These are phyloP conservation scores for Metopolophium dirhodum DNA, from an alignment of 1,140 invertebrate genomes.

Conservation along the genomic window DNA sequence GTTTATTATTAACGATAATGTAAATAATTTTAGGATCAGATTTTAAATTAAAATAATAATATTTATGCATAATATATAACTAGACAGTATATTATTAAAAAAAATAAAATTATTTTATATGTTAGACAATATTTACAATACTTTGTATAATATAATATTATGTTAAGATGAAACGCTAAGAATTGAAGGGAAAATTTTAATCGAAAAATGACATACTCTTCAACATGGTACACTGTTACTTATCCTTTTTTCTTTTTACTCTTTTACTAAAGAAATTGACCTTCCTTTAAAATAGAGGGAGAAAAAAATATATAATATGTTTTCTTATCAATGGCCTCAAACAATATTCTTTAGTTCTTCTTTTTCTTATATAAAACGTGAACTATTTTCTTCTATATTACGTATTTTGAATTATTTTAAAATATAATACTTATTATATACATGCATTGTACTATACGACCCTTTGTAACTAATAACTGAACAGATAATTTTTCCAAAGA, in stretches of 20 bases:
- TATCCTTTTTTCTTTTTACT: conserved; percentile 14
- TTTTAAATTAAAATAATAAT: neutral
- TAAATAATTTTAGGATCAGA: neutral
- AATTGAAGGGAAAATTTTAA: neutral
- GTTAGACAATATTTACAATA: neutral
- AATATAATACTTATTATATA: neutral
- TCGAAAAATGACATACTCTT: neutral
- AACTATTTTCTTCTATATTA: neutral
- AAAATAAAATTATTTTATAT: neutral
- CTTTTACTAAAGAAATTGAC: conserved; percentile 18
- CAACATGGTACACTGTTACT: neutral
- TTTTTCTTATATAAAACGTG: neutral
- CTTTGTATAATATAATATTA: neutral
- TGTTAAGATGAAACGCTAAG: neutral
- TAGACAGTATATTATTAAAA: neutral
- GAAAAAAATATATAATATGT: neutral
- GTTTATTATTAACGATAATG: neutral
- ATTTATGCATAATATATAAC: neutral
- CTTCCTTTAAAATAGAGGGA: neutral
- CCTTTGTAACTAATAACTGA: neutral
- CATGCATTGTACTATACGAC: neutral
- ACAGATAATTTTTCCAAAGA: neutral
- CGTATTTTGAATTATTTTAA: neutral
- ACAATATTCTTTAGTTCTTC: neutral
- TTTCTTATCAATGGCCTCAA: neutral